phyloP scores from a whole-genome alignment of 92 coral and sea anemone genomes.

The Porites divaricata region DNA sequence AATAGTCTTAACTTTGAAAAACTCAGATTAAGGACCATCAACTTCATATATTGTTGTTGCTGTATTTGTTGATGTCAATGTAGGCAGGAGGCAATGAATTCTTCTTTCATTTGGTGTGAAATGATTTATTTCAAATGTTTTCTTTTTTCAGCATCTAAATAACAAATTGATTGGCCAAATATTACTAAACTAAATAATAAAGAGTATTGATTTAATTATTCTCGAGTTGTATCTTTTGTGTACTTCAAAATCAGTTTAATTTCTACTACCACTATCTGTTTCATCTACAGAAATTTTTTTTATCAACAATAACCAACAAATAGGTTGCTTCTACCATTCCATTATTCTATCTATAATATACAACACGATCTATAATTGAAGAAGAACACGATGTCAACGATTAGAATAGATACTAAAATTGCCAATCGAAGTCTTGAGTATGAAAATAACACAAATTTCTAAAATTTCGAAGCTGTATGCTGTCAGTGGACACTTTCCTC shows the following conservation, averaged over 20 bases:
- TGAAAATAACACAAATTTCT: conserved; percentile 17
- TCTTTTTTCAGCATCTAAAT: neutral
- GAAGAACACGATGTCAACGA: neutral
- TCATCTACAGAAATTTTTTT: neutral
- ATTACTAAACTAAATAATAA: no score
- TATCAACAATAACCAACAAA: neutral
- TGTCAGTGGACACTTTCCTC: no score
- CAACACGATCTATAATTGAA: conserved; percentile 11
- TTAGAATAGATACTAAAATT: conserved; percentile 16
- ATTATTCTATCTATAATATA: conserved; percentile 14
- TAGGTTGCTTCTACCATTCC: conserved; percentile 16
- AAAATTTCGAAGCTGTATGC: no score
- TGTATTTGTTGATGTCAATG: conserved; percentile 11
- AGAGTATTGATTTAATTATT: no score
- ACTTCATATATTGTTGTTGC: neutral
- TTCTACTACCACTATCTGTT: neutral
- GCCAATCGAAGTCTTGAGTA: conserved; percentile 10
- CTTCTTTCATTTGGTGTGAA: conserved; percentile 19
- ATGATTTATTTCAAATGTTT: conserved; percentile 12
- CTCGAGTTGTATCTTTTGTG: neutral
- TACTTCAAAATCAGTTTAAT: conserved; percentile 24
- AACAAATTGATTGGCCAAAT: no score
- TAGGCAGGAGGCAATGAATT: conserved; percentile 4
- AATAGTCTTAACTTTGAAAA: neutral
- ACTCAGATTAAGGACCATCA: no score